phyloP scores from a whole-genome alignment of 2,797 vertebrate species.

The Sus cebifrons region DNA sequence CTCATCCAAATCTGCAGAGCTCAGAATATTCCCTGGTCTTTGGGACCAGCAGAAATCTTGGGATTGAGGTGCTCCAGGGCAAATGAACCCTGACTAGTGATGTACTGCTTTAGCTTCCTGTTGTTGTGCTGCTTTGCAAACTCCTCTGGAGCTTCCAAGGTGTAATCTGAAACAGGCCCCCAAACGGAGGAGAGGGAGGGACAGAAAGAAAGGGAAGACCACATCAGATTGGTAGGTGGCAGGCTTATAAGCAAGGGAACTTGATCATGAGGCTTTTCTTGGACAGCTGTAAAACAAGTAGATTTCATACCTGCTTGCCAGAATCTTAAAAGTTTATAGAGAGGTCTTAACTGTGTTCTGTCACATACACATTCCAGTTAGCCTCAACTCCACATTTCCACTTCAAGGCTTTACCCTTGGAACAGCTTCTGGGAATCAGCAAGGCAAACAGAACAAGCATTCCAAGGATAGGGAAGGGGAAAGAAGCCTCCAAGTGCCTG shows the following conservation, averaged over 20 bases:
- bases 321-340: no score
- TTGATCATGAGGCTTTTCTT: not conserved
- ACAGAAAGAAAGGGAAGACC: not conserved
- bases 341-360: not conserved
- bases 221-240: not conserved
- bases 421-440: not conserved
- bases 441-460: not conserved
- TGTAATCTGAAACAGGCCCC: not conserved
- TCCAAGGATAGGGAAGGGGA: not conserved
- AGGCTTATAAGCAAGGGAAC: not conserved
- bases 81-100: not conserved
- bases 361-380: not conserved
- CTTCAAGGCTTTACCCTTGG: not conserved
- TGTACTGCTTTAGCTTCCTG: not conserved
- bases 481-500: not conserved
- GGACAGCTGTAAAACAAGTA: not conserved
- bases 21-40: not conserved
- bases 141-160: not conserved
- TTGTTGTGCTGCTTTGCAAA: not conserved
- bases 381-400: not conserved
- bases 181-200: not conserved
- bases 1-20: not conserved
- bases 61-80: not conserved
- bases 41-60: not conserved
- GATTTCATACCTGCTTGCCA: not conserved